These are phyloP conservation scores for Edolisoma coerulescens DNA, from an alignment of 2,113 vertebrate genomes.

Conservation along the genomic window DNA sequence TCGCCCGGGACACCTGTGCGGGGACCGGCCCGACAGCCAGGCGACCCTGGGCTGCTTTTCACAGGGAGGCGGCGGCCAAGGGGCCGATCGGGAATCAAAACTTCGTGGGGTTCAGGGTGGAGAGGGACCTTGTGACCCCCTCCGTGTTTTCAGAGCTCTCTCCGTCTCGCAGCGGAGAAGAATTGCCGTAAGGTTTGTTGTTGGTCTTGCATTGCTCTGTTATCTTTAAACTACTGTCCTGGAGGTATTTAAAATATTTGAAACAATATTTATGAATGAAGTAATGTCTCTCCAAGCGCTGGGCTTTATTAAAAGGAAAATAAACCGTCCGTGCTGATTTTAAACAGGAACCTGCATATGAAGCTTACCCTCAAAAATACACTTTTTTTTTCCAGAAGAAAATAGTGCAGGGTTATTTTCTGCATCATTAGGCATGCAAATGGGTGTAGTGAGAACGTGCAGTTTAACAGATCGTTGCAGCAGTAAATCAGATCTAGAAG, in stretches of 20 bases:
- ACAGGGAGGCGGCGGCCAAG: neutral
- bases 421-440: constrained; percentile 60
- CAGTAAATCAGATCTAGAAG: constrained; percentile 28
- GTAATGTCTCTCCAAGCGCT: constrained; percentile 54
- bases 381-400: neutral
- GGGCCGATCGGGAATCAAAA: neutral
- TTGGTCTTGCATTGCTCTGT: neutral
- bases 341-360: constrained; percentile 32
- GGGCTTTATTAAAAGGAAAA: constrained; percentile 55
- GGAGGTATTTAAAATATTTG: constrained; percentile 62
- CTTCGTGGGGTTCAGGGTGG: neutral
- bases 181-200: neutral
- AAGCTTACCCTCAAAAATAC: neutral
- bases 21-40: neutral
- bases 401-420: constrained; percentile 52
- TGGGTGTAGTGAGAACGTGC: constrained; percentile 48
- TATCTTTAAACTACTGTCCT: constrained; percentile 62
- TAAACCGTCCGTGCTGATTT: constrained; percentile 8
- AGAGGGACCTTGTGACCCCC: neutral
- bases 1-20: neutral
- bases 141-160: neutral
- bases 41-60: neutral
- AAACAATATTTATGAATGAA: constrained; percentile 68
- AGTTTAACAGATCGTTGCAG: constrained; percentile 41
- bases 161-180: neutral